Evolutionary conservation across 2,113 vertebrate species (phyloP).

Genomic region (Odocoileus hemionus): DNA sequence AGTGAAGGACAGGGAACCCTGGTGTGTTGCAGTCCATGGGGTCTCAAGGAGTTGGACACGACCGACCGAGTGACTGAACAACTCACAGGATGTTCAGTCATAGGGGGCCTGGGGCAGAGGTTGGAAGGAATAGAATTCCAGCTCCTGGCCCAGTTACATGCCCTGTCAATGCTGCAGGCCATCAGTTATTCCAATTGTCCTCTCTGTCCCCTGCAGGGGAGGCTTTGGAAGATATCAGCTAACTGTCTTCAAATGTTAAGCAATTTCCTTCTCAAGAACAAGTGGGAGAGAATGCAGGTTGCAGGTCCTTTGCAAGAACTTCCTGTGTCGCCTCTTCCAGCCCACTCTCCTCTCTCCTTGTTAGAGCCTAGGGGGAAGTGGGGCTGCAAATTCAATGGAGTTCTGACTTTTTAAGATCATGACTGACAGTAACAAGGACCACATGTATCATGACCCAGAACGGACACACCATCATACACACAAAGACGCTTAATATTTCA

Average conservation of each 20-base stretch:
- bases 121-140: not conserved
- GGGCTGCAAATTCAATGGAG: not conserved
- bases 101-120: not conserved
- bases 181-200: not conserved
- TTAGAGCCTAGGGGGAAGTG: not conserved
- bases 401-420: not conserved
- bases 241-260: conserved; percentile 7
- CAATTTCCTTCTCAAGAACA: conserved; percentile 45
- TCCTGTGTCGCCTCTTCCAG: not conserved
- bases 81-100: not conserved
- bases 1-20: not conserved
- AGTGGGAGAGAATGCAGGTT: not conserved
- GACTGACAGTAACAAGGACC: not conserved
- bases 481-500: not conserved
- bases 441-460: not conserved
- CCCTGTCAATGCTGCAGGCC: not conserved
- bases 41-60: not conserved
- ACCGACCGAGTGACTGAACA: not conserved
- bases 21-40: not conserved
- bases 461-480: not conserved
- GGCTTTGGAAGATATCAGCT: not conserved
- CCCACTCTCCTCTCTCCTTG: not conserved
- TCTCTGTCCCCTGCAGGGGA: not conserved
- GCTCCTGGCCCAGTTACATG: not conserved
- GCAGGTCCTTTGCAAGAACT: not conserved